phyloP scores from a whole-genome alignment of 1,140 invertebrate genomes.

The Sitophilus oryzae region DNA sequence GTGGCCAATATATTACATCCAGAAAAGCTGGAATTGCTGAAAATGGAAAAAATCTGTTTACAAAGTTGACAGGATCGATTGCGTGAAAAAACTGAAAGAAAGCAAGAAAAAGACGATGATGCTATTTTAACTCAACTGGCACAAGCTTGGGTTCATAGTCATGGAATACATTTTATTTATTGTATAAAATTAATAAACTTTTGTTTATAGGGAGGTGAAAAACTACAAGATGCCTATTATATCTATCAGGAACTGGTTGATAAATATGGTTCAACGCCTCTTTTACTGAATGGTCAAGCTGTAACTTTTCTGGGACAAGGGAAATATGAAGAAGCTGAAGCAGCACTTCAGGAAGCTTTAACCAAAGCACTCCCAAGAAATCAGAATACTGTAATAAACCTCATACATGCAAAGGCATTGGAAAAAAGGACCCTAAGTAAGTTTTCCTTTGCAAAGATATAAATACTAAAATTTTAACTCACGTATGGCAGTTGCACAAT shows the following conservation, averaged over 20 bases:
- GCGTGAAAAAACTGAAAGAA: conserved; percentile 86
- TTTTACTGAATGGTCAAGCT: conserved; percentile 88
- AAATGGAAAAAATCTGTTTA: conserved; percentile 82
- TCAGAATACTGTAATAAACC: conserved; percentile 89
- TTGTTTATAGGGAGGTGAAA: conserved; percentile 78
- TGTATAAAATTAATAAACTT: too few species aligned
- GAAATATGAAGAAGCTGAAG: conserved; percentile 94
- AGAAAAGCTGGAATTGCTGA: conserved; percentile 81
- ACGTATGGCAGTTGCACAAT: conserved; percentile 53
- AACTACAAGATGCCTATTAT: conserved; percentile 96
- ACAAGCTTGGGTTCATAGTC: conserved; percentile 90
- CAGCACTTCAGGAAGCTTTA: conserved; percentile 81
- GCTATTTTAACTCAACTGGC: conserved; percentile 91
- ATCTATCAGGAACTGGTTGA: conserved; percentile 96
- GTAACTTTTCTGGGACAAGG: conserved; percentile 82
- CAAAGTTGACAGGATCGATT: conserved; percentile 87
- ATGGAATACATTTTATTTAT: too few species aligned
- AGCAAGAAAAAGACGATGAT: conserved; percentile 97
- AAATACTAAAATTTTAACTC: conserved; percentile 75
- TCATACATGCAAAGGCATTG: conserved; percentile 80
- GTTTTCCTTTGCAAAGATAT: conserved; percentile 71
- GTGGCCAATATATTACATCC: conserved; percentile 76
- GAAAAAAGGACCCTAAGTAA: conserved; percentile 80
- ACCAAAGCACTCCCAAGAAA: conserved; percentile 92
- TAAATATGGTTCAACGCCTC: conserved; percentile 82